These are phyloP conservation scores for Orius insidiosus DNA, from an alignment of 1,140 invertebrate species.

Conservation along the genomic window DNA sequence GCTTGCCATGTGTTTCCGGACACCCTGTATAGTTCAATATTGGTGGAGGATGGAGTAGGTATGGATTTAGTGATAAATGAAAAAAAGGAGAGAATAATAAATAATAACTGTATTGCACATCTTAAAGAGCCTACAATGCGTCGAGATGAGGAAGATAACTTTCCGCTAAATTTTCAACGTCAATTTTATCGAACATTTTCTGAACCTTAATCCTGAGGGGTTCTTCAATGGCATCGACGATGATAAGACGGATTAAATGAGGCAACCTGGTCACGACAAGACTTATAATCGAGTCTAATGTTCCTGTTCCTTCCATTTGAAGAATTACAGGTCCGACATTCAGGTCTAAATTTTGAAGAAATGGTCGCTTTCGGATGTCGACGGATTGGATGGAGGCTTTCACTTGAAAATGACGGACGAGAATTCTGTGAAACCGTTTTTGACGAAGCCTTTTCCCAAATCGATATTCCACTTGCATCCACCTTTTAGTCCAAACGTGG, in stretches of 20 bases:
- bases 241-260: slow-evolving; percentile 63
- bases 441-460: slow-evolving; percentile 27
- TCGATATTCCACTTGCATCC: slow-evolving; percentile 42
- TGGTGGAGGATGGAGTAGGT: too few species aligned
- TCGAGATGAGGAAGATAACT: too few species aligned
- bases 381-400: slow-evolving; percentile 31
- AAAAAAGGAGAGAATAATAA: too few species aligned
- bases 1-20: too few species aligned
- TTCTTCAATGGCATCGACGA: slow-evolving; percentile 61
- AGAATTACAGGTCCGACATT: slow-evolving; percentile 4
- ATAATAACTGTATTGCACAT: too few species aligned
- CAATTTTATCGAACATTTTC: too few species aligned
- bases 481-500: slow-evolving; percentile 56
- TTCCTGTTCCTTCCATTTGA: slow-evolving; percentile 45
- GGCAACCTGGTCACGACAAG: slow-evolving; percentile 58
- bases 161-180: too few species aligned
- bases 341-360: slow-evolving; percentile 7
- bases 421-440: slow-evolving; percentile 44
- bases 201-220: slow-evolving; percentile 44
- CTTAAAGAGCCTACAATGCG: too few species aligned
- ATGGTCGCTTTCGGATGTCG: slow-evolving; percentile 6
- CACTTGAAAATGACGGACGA: slow-evolving; percentile 42
- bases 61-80: too few species aligned
- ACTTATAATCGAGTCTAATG: slow-evolving; percentile 59
- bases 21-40: too few species aligned